Base-by-base conservation (phyloP, 2,888 invertebrate genomes). In the Tachina grossa region DNA sequence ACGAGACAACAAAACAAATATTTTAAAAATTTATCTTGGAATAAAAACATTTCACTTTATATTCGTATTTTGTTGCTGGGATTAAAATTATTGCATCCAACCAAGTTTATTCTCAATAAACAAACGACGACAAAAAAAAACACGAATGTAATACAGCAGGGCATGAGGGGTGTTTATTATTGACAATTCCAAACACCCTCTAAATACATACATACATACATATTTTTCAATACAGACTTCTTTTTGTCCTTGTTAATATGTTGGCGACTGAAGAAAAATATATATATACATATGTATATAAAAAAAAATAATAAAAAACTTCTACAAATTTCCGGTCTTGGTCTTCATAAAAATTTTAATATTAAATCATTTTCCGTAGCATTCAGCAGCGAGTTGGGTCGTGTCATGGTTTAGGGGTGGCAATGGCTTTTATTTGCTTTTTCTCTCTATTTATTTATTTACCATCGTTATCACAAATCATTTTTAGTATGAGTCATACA, bases 401-500 rank as follows among this genome's bases (percentile, higher is more conserved):
- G 5, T 71, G 49, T 63, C 14, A 39, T 57, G 57, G 11, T 16
- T 55, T 57, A 57, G 47, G 69, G 81, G 59, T 79, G 61, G 69
- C 76, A 83, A 79, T 83, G 71, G 45, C 59, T 82, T 79, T 59
- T 68, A 65, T 72, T 47, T 39, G 16, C 3, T 43, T 59, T 55
- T 39, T 16, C 0, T 51, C 49, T 66, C 59, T 51, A 16, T 53
- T 45, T 11, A 59, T 81, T 51, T 57, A 19, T 71, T 75, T 68
- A 4, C 53, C 51, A 66, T 55, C 81, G 53, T 66, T 79, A 61
- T 75, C 61, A 80, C 68, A 80, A 85, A 83, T 83, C 71, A 83
- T 83, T 76, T 61, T 63, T 10, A 72, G 59, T 72, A 83, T 85
- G 85, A 85, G 72, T 85, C 85, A 85, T 61, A 75, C 55, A 68